Base-by-base conservation (phyloP, 2,113 vertebrate species). In the Hiodon tergisus region DNA sequence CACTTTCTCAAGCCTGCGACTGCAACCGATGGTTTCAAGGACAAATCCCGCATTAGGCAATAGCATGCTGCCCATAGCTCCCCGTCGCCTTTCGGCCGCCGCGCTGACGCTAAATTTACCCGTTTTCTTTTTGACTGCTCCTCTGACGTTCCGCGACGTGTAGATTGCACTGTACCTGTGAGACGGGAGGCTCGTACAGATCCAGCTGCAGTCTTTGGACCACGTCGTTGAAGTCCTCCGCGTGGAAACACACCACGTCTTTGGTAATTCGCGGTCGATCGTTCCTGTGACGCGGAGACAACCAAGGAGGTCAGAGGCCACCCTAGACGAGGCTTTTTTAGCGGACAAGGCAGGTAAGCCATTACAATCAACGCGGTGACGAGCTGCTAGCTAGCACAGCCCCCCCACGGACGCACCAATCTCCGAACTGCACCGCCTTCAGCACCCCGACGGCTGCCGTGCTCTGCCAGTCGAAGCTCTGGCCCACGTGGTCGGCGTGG, bases 381-480 rank as follows among this genome's bases (percentile, higher is more conserved):
- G 46, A 13, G n/a, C 4, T 17, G 17, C 52, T 31, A 16, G n/a
- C 10, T n/a, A 9, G 3, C 16, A 16, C 67, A 55, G 17, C 8
- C 53, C 5, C 10, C 5, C n/a, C 52, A 16, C 10, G 5, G 2
- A 79, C 91, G 87, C 76, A 98, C 97, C 95, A 94, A 86, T 98
- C 95, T 86, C 96, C 95, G 65, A 97, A 98, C 86, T 95, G 96
- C 60, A 99, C 96, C 2, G 97, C 97, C 89, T 99, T 99, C 82
- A 99, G 90, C 7, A 99, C 96, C 0, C 97, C 97, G 0, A 99
- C 97, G 16, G 97, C 97, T 10, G 96, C 97, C 0, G 97, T 98
- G 85, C 95, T 99, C 91, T 98, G 95, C 96, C 97, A 98, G 91
- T 99, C 97, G 81, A 99, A 98, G 68, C 96, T 97, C 79, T 99